Conservation (phyloP, 2,797 vertebrate genomes). For the Adrianichthys oophorus region DNA sequence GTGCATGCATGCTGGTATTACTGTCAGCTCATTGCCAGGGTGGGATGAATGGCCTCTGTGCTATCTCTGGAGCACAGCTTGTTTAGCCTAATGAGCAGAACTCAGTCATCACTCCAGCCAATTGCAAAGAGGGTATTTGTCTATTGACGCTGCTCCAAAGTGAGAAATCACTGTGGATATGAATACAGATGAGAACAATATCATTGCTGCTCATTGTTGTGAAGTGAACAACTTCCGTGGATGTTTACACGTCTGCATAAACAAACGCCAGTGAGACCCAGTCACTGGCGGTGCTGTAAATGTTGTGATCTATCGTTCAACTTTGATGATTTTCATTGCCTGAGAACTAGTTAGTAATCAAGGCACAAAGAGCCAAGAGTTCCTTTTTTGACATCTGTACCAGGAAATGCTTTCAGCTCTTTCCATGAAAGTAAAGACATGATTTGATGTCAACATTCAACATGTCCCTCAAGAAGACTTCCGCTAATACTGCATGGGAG, state of each 20-base stretch:
- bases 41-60: conserved; percentile 56
- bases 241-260: conserved; percentile 23
- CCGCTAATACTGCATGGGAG: conserved; percentile 50
- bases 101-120: conserved; percentile 54
- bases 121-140: conserved; percentile 46
- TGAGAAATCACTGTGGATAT: conserved; percentile 30
- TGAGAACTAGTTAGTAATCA: conserved; percentile 20
- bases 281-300: conserved; percentile 25
- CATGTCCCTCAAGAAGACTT: conserved; percentile 53
- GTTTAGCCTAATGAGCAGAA: conserved; percentile 70
- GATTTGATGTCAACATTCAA: conserved; percentile 54
- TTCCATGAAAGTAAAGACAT: conserved; percentile 52
- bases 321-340: conserved; percentile 23
- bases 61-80: conserved; percentile 73
- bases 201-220: conserved; percentile 23
- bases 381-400: conserved; percentile 39
- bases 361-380: conserved; percentile 4
- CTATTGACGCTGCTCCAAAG: conserved; percentile 46
- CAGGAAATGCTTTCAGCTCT: conserved; percentile 34
- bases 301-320: conserved; percentile 30
- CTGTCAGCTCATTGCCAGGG: conserved; percentile 58
- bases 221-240: conserved; percentile 20
- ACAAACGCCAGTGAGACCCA: conserved; percentile 29
- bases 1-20: conserved; percentile 42
- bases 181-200: conserved; percentile 51